Conservation (phyloP, 2,888 invertebrate genomes). For the Corythucha ciliata region DNA sequence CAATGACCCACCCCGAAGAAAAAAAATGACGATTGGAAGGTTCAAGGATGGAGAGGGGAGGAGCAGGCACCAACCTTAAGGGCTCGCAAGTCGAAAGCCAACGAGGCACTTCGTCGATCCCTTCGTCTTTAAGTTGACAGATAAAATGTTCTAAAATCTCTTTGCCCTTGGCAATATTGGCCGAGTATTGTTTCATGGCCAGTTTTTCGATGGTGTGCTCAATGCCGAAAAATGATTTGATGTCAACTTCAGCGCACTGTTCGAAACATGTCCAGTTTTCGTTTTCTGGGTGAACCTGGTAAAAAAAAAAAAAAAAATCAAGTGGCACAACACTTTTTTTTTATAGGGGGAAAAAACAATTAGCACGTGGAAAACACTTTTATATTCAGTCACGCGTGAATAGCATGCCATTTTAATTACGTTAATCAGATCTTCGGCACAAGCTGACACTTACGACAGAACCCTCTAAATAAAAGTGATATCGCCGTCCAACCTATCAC, state of each 20-base stretch:
- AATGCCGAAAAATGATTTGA: conserved; percentile 90
- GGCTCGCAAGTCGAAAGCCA: conserved; percentile 46
- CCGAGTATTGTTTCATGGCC: conserved; percentile 90
- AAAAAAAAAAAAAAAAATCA: conserved; percentile 21
- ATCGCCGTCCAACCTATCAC: too few species aligned
- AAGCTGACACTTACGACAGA: too few species aligned
- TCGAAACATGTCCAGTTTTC: conserved; percentile 93
- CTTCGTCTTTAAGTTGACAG: conserved; percentile 62
- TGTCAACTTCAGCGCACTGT: conserved; percentile 82
- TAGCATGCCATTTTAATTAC: too few species aligned
- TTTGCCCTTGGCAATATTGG: conserved; percentile 77
- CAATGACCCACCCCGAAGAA: background rate
- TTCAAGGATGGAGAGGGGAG: too few species aligned
- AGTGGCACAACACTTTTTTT: background rate
- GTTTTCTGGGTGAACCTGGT: conserved; percentile 85
- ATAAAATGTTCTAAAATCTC: conserved; percentile 89
- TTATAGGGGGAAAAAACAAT: background rate
- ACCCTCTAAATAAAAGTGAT: too few species aligned
- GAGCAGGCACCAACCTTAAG: too few species aligned
- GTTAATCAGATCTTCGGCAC: too few species aligned
- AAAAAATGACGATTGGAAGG: too few species aligned
- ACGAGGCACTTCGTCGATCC: conserved; percentile 54
- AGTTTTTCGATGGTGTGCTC: conserved; percentile 90
- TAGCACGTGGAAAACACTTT: too few species aligned
- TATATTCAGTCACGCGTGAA: too few species aligned